Conservation (phyloP, 1,140 invertebrate genomes). For the Oncopeltus fasciatus region DNA sequence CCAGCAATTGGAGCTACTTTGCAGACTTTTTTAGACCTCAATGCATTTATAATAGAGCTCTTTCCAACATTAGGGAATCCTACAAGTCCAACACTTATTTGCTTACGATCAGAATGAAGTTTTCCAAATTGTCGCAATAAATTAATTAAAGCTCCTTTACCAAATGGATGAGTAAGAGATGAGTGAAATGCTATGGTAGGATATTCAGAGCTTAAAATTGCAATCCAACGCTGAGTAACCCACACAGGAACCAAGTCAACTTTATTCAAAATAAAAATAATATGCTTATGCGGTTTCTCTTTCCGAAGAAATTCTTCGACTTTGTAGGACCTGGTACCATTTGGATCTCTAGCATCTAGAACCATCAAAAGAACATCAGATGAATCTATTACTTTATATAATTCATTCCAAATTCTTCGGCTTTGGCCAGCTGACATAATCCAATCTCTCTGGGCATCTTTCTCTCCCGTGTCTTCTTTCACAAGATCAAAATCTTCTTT, state of each 20-base stretch:
- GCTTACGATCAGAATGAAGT: slow-evolving; percentile 86
- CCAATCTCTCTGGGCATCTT: slow-evolving; percentile 60
- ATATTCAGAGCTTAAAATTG: slow-evolving; percentile 81
- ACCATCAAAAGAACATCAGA: slow-evolving; percentile 78
- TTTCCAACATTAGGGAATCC: slow-evolving; percentile 99
- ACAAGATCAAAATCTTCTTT: slow-evolving; percentile 67
- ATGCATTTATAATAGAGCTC: slow-evolving; percentile 93
- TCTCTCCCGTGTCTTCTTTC: slow-evolving; percentile 61
- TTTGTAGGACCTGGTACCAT: slow-evolving; percentile 85
- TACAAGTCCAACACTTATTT: slow-evolving; percentile 98
- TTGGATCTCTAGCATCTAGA: slow-evolving; percentile 85
- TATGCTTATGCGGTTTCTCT: slow-evolving; percentile 84
- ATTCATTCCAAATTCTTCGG: slow-evolving; percentile 96
- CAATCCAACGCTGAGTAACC: slow-evolving; percentile 93
- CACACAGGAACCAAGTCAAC: slow-evolving; percentile 90
- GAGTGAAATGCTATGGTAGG: slow-evolving; percentile 98
- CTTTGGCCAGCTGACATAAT: slow-evolving; percentile 88
- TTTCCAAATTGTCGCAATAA: slow-evolving; percentile 92
- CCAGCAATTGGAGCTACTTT: slow-evolving; percentile 98
- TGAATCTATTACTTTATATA: slow-evolving; percentile 98
- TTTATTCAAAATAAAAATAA: slow-evolving; percentile 91
- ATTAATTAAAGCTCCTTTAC: slow-evolving; percentile 93
- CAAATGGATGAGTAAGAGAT: slow-evolving; percentile 92
- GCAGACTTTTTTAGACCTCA: slow-evolving; percentile 88
- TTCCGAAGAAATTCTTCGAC: slow-evolving; percentile 68